Evolutionary conservation across 2,797 vertebrate genomes (phyloP), one percentile per base, ranked within the genome.

Genomic region (Sebastes diaconus): DNA sequence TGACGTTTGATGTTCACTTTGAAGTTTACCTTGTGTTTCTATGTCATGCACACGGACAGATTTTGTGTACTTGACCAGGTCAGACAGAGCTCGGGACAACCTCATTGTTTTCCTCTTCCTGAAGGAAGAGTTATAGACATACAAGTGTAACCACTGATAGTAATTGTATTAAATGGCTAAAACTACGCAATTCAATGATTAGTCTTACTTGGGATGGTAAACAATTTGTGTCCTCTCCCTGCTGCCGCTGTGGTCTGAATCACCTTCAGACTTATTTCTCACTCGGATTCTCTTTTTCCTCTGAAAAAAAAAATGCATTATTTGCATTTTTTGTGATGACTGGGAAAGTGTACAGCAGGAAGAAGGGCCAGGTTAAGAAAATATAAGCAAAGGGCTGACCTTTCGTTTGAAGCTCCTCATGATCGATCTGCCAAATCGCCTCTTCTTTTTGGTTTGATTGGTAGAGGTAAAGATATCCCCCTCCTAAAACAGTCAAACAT

Each of bases 71-170:
- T 98, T 98, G 91, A 99, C 97, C 81, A 99, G 95, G 92, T 99
- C 98, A 1, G 98, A 99, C 24, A 99, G 94, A 0, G 97, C 97
- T 30, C 98, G 95, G 3, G 97, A 98, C 70, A 99, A 90, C 86
- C 98, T 96, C 97, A 99, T 97, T 7, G 98, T 99, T 93, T 99
- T 99, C 94, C 97, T 98, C 89, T 97, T 95, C 91, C 98, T 99
- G 74, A 18, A 52, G 4, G 14, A 2, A 81, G 20, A 75, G 46
- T 68, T 20, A 57, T 8, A 58, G 27, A 73, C 18, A 14, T 50
- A 27, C 8, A 72, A 61, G 22, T 74, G 8, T 54, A 71, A 75
- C 5, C 1, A 7, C 34, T 32, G 24, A 58, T 3, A 18, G 14
- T 42, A 50, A 18, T 5, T 64, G 1, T 18, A 57, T 30, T 54